phyloP scores from a whole-genome alignment of 2,797 vertebrate genomes.

The Microcaecilia unicolor region DNA sequence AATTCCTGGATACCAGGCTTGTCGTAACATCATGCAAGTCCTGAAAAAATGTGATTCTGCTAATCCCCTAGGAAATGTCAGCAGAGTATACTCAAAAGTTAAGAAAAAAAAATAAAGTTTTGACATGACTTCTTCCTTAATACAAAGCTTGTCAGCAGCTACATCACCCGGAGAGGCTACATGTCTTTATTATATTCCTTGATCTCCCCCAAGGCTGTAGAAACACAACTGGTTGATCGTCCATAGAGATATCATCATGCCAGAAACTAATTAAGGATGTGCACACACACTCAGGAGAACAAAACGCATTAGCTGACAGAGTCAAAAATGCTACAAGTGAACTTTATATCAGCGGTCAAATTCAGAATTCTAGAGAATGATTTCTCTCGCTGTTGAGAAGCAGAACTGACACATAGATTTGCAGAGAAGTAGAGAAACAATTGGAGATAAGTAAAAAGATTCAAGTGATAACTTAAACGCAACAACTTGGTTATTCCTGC shows the following conservation, averaged over 20 bases:
- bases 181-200: conserved; percentile 66
- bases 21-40: conserved; percentile 4
- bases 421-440: background rate
- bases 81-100: background rate
- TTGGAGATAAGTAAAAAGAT: background rate
- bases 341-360: conserved; percentile 47
- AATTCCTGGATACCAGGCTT: background rate
- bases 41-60: background rate
- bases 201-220: conserved; percentile 48
- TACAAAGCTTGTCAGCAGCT: conserved; percentile 59
- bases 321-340: conserved; percentile 47
- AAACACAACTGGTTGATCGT: conserved; percentile 46
- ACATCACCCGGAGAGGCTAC: conserved; percentile 48
- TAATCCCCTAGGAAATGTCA: conserved; percentile 29
- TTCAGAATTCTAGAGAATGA: conserved; percentile 36
- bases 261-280: conserved; percentile 64
- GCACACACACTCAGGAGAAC: conserved; percentile 43
- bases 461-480: too few species aligned
- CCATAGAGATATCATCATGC: conserved; percentile 53
- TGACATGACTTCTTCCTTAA: conserved; percentile 40
- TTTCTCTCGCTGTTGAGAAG: too few species aligned
- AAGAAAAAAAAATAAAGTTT: conserved; percentile 22
- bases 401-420: background rate
- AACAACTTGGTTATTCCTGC: too few species aligned
- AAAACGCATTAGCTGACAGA: conserved; percentile 49